Evolutionary conservation across 2,888 invertebrate genomes (phyloP).

Genomic region (Nymphalis c-album): DNA sequence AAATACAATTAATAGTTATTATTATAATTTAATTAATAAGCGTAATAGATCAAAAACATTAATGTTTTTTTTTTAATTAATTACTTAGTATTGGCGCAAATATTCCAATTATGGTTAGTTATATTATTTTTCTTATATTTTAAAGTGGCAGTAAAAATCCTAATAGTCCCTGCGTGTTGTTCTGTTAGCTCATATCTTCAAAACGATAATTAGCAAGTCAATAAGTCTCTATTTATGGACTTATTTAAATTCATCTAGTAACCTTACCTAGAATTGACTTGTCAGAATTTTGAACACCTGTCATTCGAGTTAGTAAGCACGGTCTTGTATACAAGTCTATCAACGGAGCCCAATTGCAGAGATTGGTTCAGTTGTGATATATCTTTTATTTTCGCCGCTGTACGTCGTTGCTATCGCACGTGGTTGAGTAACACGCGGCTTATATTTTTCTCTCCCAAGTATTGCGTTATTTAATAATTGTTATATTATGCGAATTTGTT

Average conservation of each 20-base stretch:
- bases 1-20: constrained; percentile 64
- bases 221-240: not conserved
- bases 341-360: no score
- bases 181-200: not conserved
- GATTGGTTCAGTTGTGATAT: no score
- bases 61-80: constrained; percentile 63
- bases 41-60: constrained; percentile 81
- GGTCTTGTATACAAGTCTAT: no score
- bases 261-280: constrained; percentile 20
- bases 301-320: not conserved
- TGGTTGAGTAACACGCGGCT: no score
- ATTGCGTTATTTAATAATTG: no score
- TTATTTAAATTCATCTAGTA: not conserved
- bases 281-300: not conserved
- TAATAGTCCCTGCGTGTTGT: constrained; percentile 23
- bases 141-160: constrained; percentile 26
- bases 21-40: constrained; percentile 76
- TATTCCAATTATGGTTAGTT: constrained; percentile 16
- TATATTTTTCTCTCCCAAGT: no score
- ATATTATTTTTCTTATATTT: constrained; percentile 30
- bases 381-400: no score
- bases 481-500: no score
- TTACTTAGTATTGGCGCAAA: constrained; percentile 34
- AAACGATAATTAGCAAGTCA: not conserved
- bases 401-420: no score